phyloP scores from a whole-genome alignment of 2,888 invertebrate species.

The Dryococelus australis region DNA sequence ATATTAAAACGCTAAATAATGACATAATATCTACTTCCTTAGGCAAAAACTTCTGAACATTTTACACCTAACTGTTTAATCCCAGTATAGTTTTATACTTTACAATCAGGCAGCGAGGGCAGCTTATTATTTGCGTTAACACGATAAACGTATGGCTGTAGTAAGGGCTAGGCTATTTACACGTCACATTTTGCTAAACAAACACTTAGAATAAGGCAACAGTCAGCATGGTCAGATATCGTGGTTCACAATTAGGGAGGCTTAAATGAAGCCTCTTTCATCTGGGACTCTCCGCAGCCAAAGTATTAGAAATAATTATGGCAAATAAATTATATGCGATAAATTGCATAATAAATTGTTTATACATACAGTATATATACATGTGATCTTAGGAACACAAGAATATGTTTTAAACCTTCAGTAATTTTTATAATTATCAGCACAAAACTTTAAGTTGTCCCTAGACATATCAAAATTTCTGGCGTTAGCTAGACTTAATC shows the following conservation, averaged over 20 bases:
- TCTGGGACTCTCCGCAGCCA: not conserved
- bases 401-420: too few relatives aligned
- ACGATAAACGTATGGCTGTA: not conserved
- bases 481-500: too few relatives aligned
- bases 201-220: constrained; percentile 43
- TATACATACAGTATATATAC: too few relatives aligned
- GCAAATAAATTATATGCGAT: not conserved
- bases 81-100: not conserved
- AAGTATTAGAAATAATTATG: not conserved
- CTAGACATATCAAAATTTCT: too few relatives aligned
- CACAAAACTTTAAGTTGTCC: too few relatives aligned
- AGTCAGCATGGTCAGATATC: constrained; percentile 35
- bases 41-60: not conserved
- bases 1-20: not conserved
- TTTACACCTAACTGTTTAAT: not conserved
- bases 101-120: not conserved
- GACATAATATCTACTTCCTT: not conserved
- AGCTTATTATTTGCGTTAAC: not conserved
- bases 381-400: too few relatives aligned
- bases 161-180: not conserved
- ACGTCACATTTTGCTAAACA: constrained; percentile 5
- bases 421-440: too few relatives aligned
- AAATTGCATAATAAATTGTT: too few relatives aligned
- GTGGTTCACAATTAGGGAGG: constrained; percentile 28
- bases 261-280: not conserved